Conservation (phyloP, 2,797 vertebrate genomes). For the Chloroceryle inda region DNA sequence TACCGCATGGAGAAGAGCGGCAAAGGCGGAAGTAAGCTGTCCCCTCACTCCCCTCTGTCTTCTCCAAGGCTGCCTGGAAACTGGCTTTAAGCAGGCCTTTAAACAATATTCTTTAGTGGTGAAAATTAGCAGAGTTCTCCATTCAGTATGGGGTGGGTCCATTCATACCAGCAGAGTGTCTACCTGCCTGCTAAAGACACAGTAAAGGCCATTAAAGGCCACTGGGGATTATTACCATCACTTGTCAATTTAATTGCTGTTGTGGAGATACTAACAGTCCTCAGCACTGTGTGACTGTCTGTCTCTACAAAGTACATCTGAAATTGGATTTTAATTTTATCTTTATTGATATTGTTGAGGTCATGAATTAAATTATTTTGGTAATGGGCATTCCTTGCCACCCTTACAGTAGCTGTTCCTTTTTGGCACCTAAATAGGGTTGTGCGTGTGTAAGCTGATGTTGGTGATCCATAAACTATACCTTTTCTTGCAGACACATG, state of each 20-base stretch:
- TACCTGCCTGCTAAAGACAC: neutral
- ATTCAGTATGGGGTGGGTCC: neutral
- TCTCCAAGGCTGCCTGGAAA: neutral
- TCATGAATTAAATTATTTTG: neutral
- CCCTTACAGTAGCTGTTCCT: neutral
- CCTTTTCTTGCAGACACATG: neutral
- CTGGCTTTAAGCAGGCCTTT: neutral
- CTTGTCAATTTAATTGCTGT: neutral
- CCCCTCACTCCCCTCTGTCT: neutral
- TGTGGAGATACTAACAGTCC: neutral
- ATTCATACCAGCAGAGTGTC: neutral
- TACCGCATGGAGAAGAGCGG: slow-evolving; percentile 94
- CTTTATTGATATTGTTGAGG: neutral
- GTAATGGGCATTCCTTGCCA: neutral
- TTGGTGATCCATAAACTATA: neutral
- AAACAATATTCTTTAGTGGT: neutral
- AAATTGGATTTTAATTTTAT: neutral
- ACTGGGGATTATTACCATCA: neutral
- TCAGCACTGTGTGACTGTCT: neutral
- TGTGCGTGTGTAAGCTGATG: neutral
- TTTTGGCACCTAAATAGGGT: neutral
- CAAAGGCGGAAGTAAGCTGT: slow-evolving; percentile 89
- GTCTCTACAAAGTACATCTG: neutral
- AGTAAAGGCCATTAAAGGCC: neutral
- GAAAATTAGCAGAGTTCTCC: neutral